Evolutionary conservation across 1,140 invertebrate genomes (phyloP), one percentile per base, ranked within the genome.

Genomic region (Drosophila repleta): DNA sequence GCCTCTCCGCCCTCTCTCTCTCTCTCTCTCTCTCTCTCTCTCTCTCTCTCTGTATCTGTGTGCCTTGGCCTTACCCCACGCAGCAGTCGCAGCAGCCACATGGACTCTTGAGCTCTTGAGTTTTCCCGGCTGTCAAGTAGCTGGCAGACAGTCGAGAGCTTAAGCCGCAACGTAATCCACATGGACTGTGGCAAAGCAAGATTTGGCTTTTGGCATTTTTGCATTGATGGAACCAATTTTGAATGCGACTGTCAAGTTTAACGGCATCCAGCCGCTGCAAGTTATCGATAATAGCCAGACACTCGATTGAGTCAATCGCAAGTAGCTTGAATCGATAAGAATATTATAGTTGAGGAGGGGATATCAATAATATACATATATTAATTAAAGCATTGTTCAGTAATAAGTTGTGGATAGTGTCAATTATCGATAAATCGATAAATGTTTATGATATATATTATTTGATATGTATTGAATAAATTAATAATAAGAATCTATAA

Each of bases 41-140:
- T 5, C 60, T 17, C 29, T 18, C 45, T 13, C 8, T 15, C 15
- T 21, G n/a, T 17, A 2, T 11, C 45, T 46, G 5, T 21, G 18
- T 46, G 26, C 6, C 24, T 29, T 29, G 21, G 26, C 49, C 49
- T 52, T 71, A 41, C 69, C 69, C 62, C 69, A 72, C 63, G 69
- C 63, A 66, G 62, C 37, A 60, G 64, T 55, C 63, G 63, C 55
- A 60, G 53, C 37, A 60, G 64, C 64, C 63, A 60, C 64, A 67
- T 67, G 52, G 63, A 49, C 53, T 49, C 29, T 37, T 37, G 35
- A 26, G 41, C 69, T 66, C 63, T 66, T 58, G 62, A 72, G 64
- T 72, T 72, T 67, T 72, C 69, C 69, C 63, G 56, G 64, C 64
- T 72, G 69, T 72, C 69, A 72, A 71, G 68, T 66, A 66, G 62